Evolutionary conservation across 1,140 invertebrate species (phyloP), one percentile per base, ranked within the genome.

Genomic region (Bombus balteatus): DNA sequence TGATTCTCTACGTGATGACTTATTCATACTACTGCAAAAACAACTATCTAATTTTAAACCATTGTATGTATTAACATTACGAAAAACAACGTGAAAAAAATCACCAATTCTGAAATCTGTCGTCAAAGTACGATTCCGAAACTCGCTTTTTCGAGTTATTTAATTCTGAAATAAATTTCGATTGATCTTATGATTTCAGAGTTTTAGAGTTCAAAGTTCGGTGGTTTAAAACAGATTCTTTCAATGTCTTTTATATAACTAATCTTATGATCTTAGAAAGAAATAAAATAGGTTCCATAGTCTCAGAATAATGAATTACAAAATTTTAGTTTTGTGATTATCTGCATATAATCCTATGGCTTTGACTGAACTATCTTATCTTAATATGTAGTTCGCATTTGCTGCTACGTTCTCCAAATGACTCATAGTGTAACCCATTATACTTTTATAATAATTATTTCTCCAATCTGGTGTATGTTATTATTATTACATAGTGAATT

Each of bases 21-120:
- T 97, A 57, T 95, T 95, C 86, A 97, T 97, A 93, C 81, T 97
- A 4, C 92, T 97, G 3, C 95, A 96, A 66, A 97, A 97, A 87
- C 96, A 97, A 88, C 92, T 97, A n/a, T 95, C 95, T 13, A 96
- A 95, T 89, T 92, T 94, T 13, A 95, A 95, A 70, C 91, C 92
- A 37, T 75, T 92, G 95, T 96, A 92, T 92, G 92, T 92, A 83
- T 87, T 75, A 80, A 74, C 28, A 39, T 28, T 10, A 39, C 3
- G n/a, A 41, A 12, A 25, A 10, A 37, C 22, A 74, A 74, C 2
- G 9, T 18, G 18, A 70, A n/a, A 75, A 78, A 25, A 81, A 78
- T 70, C 10, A 59, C 5, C 57, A 59, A 25, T 62, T 76, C 28
- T 53, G 37, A 12, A 39, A 70, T 12, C 34, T 22, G 9, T 3